These are phyloP conservation scores for Sylvia atricapilla DNA, from an alignment of 2,113 vertebrate species.

Conservation along the genomic window DNA sequence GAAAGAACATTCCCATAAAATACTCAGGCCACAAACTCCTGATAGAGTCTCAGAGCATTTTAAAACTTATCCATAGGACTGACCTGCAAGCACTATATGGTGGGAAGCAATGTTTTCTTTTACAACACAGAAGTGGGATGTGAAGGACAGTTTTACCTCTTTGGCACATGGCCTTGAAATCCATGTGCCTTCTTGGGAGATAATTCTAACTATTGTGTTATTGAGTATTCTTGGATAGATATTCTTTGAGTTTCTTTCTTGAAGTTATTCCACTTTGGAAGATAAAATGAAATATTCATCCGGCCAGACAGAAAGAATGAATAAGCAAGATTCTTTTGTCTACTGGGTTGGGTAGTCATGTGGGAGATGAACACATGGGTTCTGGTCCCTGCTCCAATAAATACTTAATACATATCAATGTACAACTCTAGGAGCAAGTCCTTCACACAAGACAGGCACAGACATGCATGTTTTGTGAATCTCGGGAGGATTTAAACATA, in stretches of 20 bases:
- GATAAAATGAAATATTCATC: conserved; percentile 58
- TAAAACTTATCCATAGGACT: neutral
- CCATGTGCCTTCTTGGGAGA: neutral
- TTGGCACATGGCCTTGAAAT: neutral
- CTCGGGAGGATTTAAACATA: neutral
- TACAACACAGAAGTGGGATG: neutral
- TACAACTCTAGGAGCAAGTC: conserved; percentile 37
- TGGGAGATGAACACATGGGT: conserved; percentile 42
- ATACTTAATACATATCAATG: conserved; percentile 51
- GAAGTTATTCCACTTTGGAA: conserved; percentile 28
- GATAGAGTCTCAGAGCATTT: neutral
- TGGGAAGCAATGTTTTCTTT: neutral
- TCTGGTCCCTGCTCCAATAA: conserved; percentile 43
- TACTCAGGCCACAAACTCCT: neutral
- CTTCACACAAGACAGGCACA: conserved; percentile 29
- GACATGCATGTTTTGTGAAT: conserved; percentile 15
- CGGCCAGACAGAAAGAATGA: conserved; percentile 33
- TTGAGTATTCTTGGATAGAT: neutral
- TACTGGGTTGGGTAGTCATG: neutral
- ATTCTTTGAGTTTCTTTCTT: neutral
- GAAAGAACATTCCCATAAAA: neutral
- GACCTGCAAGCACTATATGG: neutral
- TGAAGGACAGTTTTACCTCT: neutral
- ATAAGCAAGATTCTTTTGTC: conserved; percentile 41
- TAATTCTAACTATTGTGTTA: neutral